Conservation (phyloP, 2,797 vertebrate species). For the Hylomyscus alleni region DNA sequence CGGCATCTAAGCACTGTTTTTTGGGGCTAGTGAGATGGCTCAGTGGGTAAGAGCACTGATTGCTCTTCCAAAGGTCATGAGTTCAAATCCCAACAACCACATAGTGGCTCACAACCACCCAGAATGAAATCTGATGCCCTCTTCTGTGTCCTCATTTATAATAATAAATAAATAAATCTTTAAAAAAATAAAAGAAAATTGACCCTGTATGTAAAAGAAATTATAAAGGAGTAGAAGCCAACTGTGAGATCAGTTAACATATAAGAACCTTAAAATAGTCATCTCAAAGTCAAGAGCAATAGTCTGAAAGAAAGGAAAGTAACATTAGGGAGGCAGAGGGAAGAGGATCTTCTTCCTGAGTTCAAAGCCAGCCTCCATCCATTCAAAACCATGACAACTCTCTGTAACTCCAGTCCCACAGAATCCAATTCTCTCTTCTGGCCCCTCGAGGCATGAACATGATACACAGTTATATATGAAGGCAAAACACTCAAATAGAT, state of each 20-base stretch:
- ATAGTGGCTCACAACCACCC: no score
- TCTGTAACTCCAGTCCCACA: neutral
- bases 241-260: neutral
- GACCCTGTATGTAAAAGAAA: neutral
- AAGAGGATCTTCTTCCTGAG: neutral
- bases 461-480: neutral
- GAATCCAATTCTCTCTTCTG: neutral
- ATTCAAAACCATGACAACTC: constrained; percentile 35
- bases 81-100: no score
- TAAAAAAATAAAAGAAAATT: constrained; percentile 60
- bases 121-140: no score
- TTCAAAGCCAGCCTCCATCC: neutral
- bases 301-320: neutral
- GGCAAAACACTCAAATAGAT: neutral
- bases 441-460: neutral
- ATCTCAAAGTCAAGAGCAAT: constrained; percentile 40
- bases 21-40: no score
- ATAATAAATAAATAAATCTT: no score
- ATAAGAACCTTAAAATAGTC: constrained; percentile 7
- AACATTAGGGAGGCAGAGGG: neutral
- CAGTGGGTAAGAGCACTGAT: no score
- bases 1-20: constrained; percentile 92
- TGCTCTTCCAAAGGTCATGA: no score
- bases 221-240: neutral
- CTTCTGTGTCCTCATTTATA: no score